phyloP scores from a whole-genome alignment of 2,797 vertebrate genomes.

The Silurus lanzhouensis region DNA sequence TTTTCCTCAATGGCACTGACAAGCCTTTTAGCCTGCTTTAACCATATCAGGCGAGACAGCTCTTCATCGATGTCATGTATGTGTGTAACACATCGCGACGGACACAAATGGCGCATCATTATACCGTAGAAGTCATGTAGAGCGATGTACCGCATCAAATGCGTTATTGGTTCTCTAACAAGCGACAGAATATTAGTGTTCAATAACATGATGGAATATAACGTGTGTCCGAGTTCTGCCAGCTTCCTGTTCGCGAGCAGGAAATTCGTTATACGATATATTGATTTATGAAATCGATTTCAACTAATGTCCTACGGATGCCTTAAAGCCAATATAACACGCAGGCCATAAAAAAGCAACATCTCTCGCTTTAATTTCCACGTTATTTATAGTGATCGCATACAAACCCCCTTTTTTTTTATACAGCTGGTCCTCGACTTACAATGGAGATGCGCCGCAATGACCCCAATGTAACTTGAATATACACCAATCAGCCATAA shows the following conservation, averaged over 20 bases:
- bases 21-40: not conserved
- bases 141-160: not conserved
- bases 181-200: not conserved
- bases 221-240: not conserved
- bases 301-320: not conserved
- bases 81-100: not conserved
- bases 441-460: not conserved
- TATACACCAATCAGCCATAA: no score
- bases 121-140: not conserved
- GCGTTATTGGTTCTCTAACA: no score
- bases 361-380: not conserved
- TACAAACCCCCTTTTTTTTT: no score
- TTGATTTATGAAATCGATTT: not conserved
- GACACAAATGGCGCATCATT: not conserved
- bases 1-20: not conserved
- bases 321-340: not conserved
- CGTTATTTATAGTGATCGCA: not conserved
- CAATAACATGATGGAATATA: not conserved
- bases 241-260: not conserved
- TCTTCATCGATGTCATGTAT: not conserved
- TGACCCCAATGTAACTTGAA: no score
- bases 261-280: not conserved
- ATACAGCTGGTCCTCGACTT: no score
- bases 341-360: not conserved
- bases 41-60: constrained; percentile 10